A percentile compares a stretch with the other conserved stretches of the same genome.
Conservation (phyloP, 2,113 vertebrate genomes). For the Eulemur rufifrons region DNA sequence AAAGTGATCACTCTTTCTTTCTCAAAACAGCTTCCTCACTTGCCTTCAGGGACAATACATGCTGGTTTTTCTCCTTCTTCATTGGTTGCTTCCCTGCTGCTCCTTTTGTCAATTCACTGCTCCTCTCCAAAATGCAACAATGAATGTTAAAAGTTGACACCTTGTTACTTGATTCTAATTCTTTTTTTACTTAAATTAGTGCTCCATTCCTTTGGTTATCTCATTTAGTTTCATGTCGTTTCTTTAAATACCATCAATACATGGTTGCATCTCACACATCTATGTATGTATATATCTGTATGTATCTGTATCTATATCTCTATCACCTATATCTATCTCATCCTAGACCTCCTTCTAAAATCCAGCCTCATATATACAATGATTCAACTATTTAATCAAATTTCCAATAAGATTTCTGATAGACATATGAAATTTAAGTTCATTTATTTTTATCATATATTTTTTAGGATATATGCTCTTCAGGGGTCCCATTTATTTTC, state of each 20-base stretch:
- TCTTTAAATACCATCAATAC: not conserved
- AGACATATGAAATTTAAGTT: not conserved
- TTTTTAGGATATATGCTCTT: not conserved
- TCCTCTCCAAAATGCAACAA: not conserved
- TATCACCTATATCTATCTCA: not conserved
- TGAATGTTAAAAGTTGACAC: not conserved
- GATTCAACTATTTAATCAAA: not conserved
- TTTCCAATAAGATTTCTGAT: not conserved
- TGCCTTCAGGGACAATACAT: not conserved
- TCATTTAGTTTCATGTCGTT: not conserved
- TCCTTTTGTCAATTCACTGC: not conserved
- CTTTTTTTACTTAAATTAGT: not conserved
- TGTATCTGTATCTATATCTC: not conserved
- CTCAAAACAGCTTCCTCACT: not conserved
- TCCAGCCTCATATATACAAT: not conserved
- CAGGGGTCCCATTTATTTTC: not conserved
- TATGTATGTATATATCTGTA: not conserved
- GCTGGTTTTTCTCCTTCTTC: not conserved
- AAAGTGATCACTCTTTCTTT: not conserved
- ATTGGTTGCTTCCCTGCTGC: not conserved
- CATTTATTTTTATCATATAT: not conserved
- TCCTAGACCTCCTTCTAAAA: not conserved
- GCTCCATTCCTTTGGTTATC: not conserved
- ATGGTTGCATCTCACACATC: not conserved
- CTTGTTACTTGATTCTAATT: not conserved